Conservation (phyloP, 2,113 vertebrate species). For the Reinhardtius hippoglossoides region DNA sequence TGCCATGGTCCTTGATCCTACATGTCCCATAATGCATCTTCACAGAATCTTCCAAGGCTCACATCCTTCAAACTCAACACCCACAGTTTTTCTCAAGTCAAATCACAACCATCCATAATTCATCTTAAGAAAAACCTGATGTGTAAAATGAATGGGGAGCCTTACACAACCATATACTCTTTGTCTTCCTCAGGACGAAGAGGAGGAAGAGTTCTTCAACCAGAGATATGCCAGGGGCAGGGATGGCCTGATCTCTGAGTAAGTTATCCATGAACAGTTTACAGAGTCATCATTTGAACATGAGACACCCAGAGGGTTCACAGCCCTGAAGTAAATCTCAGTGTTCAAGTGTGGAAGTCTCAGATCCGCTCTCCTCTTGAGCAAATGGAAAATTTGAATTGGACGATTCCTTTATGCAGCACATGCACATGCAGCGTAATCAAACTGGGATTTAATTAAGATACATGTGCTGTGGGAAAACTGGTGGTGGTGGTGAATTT, state of each 20-base stretch:
- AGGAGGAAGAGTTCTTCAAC: constrained; percentile 97
- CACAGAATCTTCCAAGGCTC: too few relatives aligned
- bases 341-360: constrained; percentile 2
- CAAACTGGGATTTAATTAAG: constrained; percentile 13
- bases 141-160: not conserved
- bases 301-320: constrained; percentile 31
- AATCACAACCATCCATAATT: too few relatives aligned
- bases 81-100: too few relatives aligned
- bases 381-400: constrained; percentile 11
- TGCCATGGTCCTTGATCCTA: too few relatives aligned
- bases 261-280: constrained; percentile 78
- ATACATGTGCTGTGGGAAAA: constrained; percentile 30
- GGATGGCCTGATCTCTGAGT: constrained; percentile 98
- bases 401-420: constrained; percentile 13
- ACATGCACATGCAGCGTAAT: constrained; percentile 3
- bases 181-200: constrained; percentile 88
- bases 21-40: too few relatives aligned
- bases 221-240: constrained; percentile 96
- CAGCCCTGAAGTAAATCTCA: constrained; percentile 24
- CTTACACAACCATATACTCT: not conserved
- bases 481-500: constrained; percentile 1
- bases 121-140: not conserved
- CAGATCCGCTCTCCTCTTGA: constrained; percentile 15
- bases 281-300: constrained; percentile 6
- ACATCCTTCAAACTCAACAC: too few relatives aligned